A percentile compares a stretch with the other conserved stretches of the same genome.
These are phyloP conservation scores for Vesta saturnalis DNA, from an alignment of 2,888 invertebrate genomes.

Conservation along the genomic window DNA sequence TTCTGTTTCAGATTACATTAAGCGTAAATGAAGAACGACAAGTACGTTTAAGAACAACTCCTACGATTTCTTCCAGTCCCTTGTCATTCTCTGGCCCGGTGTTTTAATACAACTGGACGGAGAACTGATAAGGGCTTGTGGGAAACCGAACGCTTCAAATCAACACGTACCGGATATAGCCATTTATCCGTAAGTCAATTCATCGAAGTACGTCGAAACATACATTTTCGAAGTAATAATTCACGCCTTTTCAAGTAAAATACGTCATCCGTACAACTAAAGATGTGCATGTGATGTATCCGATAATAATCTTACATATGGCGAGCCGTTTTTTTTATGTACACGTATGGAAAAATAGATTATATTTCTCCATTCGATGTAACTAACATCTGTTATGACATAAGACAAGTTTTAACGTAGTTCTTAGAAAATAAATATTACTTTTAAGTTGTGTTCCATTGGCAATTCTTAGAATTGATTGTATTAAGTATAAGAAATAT, in stretches of 20 bases:
- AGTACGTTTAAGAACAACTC: not conserved
- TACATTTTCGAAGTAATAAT: too few relatives aligned
- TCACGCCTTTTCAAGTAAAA: too few relatives aligned
- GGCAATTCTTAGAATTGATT: too few relatives aligned
- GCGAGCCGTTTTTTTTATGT: slow-evolving; percentile 11
- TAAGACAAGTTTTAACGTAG: not conserved
- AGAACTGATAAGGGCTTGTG: slow-evolving; percentile 98
- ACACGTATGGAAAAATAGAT: slow-evolving; percentile 23
- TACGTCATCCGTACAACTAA: not conserved
- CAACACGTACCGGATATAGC: slow-evolving; percentile 29
- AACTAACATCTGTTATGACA: slow-evolving; percentile 9
- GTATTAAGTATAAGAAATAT: too few relatives aligned
- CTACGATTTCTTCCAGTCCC: slow-evolving; percentile 69
- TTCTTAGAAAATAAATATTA: too few relatives aligned
- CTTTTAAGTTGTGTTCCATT: too few relatives aligned
- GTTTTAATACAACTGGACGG: slow-evolving; percentile 91
- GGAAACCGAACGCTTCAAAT: slow-evolving; percentile 66
- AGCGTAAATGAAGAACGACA: not conserved
- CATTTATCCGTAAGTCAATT: too few relatives aligned
- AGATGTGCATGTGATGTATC: not conserved
- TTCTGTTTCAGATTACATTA: slow-evolving; percentile 2
- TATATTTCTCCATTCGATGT: slow-evolving; percentile 20
- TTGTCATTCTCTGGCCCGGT: slow-evolving; percentile 97
- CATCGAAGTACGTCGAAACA: too few relatives aligned
- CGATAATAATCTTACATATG: not conserved